Evolutionary conservation across 2,888 invertebrate genomes (phyloP), one percentile per base, ranked within the genome.

Genomic region (Arrhopalites spinosus): DNA sequence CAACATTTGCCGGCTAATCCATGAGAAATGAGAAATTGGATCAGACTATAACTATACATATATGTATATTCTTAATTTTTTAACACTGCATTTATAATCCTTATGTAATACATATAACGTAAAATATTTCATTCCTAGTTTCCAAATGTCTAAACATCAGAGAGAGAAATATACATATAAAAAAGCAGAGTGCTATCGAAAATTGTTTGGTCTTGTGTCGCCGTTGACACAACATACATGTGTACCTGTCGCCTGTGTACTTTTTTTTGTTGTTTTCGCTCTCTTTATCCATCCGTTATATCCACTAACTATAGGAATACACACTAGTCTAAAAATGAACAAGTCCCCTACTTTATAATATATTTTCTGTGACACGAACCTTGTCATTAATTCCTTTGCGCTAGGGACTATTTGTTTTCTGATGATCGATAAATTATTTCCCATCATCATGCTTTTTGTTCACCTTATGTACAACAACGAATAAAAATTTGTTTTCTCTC

Each of bases 341-440:
- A 63, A n/a, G 53, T 53, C n/a, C 43, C 23, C 36, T 59, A 59
- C 25, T 20, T 2, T 25, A 20, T 59, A 17, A 17, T 47, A 30
- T 63, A 45, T 53, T 30, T 17, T 25, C 30, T 74, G 13, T 69
- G 73, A 76, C 77, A 77, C 47, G 71, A 73, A 74, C 70, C 69
- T 64, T 53, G 59, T 77, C 77, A 74, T 77, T 77, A 77, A 77
- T 73, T 74, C 77, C 77, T 77, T 77, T 77, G 73, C 73, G 61
- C 64, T 63, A 69, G 69, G 66, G 64, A 68, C 73, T 76, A 76
- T 74, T 77, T 77, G 77, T 76, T 77, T 70, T 73, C 70, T 72
- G 74, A 70, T 77, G 74, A 77, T 77, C 77, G 74, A 77, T 77
- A 74, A 77, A 77, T 77, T 77, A 77, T 74, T 77, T 76, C 74